phyloP scores from a whole-genome alignment of 2,113 vertebrate genomes.

The Arenaria interpres region DNA sequence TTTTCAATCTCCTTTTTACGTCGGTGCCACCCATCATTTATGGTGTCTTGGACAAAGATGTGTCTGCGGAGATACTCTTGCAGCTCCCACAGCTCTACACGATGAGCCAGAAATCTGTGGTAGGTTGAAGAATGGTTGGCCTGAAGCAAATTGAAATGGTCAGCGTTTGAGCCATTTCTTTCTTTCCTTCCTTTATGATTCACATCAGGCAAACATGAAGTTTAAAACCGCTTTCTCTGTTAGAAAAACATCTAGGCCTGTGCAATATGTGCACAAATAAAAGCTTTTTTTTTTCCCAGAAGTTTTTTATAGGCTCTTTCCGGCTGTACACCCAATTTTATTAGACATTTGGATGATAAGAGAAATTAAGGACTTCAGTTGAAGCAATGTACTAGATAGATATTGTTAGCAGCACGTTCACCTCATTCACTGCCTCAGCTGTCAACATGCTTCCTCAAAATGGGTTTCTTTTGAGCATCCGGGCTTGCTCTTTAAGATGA shows the following conservation, averaged over 20 bases:
- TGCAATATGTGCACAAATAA: neutral
- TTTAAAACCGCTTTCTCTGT: neutral
- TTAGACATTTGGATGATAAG: neutral
- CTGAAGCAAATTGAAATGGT: neutral
- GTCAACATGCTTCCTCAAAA: neutral
- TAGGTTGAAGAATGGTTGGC: slow-evolving; percentile 29
- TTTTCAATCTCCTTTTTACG: slow-evolving; percentile 85
- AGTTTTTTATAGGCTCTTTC: neutral
- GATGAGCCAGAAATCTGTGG: slow-evolving; percentile 74
- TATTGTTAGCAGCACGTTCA: neutral
- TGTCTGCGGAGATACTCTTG: slow-evolving; percentile 76
- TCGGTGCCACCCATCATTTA: slow-evolving; percentile 79
- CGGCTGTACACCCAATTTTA: neutral
- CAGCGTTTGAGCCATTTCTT: neutral
- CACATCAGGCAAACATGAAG: neutral
- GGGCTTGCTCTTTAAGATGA: neutral
- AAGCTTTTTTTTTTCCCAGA: neutral
- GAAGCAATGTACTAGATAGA: neutral
- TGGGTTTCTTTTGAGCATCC: neutral
- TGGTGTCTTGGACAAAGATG: slow-evolving; percentile 81
- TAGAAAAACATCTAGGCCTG: neutral
- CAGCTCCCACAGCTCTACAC: slow-evolving; percentile 77
- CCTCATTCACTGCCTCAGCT: neutral
- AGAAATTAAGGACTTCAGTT: neutral
- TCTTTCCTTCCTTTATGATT: neutral